Conservation (phyloP, 2,888 invertebrate genomes). For the Xestia xanthographa region DNA sequence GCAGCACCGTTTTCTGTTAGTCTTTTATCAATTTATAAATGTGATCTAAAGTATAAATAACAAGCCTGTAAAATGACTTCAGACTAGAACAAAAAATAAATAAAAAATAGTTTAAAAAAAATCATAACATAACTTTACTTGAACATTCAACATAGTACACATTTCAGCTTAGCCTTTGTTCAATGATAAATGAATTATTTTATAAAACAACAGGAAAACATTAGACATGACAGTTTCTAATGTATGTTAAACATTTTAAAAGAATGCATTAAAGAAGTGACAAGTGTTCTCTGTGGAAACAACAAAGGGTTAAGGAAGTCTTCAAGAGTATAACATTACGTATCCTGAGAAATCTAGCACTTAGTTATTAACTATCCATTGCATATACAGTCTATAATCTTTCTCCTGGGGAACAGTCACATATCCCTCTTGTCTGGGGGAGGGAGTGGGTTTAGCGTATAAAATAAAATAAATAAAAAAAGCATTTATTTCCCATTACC, state of each 20-base stretch:
- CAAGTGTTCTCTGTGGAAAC: neutral
- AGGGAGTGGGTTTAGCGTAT: no score
- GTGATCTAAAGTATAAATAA: neutral
- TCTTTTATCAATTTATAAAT: neutral
- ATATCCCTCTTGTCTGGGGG: neutral
- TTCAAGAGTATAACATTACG: no score
- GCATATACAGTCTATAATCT: neutral
- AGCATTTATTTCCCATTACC: neutral
- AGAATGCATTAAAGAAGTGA: conserved; percentile 1
- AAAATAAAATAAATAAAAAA: no score
- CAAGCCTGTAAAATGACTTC: neutral
- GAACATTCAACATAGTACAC: neutral
- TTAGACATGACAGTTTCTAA: conserved; percentile 10
- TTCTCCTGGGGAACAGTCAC: neutral
- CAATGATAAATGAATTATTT: conserved; percentile 1
- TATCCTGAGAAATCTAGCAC: neutral
- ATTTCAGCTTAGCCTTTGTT: neutral
- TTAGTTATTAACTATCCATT: neutral
- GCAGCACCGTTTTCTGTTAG: no score
- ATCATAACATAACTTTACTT: neutral
- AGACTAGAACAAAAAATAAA: neutral
- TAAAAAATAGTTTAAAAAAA: neutral
- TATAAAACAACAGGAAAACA: neutral
- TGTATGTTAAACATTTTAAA: neutral
- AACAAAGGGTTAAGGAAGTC: conserved; percentile 11